Percentiles rank a stretch among this genome's conserved stretches.
These are phyloP conservation scores for Syngnathoides biaculeatus DNA, from an alignment of 2,113 vertebrate species.

Conservation along the genomic window DNA sequence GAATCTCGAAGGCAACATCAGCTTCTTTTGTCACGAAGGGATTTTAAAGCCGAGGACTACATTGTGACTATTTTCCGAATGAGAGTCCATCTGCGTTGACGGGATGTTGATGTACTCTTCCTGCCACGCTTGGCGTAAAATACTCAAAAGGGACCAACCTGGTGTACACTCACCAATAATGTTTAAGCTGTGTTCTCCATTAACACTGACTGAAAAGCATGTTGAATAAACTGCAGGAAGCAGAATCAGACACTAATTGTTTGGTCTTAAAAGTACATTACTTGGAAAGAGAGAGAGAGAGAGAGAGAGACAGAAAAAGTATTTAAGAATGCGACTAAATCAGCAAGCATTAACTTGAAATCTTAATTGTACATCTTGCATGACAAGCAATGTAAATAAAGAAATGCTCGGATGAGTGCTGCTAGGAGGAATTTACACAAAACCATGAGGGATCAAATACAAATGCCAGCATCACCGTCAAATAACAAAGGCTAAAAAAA, in stretches of 20 bases:
- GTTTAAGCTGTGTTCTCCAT: conserved; percentile 52
- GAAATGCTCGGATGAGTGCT: no score
- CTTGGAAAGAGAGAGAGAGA: no score
- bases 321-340: background rate
- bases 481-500: no score
- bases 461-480: no score
- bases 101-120: conserved; percentile 46
- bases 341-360: background rate
- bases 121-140: conserved; percentile 37
- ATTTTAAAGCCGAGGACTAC: conserved; percentile 33
- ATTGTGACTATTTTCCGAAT: conserved; percentile 36
- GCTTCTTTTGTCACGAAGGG: conserved; percentile 40
- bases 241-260: background rate
- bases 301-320: no score
- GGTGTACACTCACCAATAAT: conserved; percentile 30
- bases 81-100: conserved; percentile 44
- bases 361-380: no score
- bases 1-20: conserved; percentile 50
- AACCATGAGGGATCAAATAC: no score
- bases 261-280: background rate
- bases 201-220: conserved; percentile 47
- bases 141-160: conserved; percentile 44
- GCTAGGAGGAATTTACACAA: no score
- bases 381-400: no score
- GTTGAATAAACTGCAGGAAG: background rate